These are phyloP conservation scores for Drosophila formosana DNA, from an alignment of 2,888 invertebrate genomes.

Conservation along the genomic window DNA sequence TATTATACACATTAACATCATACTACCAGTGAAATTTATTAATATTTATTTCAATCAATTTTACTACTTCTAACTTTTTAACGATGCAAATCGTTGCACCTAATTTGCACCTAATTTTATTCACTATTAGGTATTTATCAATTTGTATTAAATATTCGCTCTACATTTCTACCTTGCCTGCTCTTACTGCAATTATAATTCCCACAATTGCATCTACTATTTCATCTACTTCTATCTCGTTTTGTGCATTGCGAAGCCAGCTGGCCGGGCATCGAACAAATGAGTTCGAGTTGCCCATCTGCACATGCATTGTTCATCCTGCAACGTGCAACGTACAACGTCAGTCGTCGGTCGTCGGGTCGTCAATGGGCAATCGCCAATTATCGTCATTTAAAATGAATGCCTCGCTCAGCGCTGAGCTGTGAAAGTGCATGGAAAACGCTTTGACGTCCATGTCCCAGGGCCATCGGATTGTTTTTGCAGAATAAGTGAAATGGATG, in stretches of 20 bases:
- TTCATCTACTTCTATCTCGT: background rate
- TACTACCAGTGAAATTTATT: no score
- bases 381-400: constrained; percentile 62
- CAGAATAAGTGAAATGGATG: constrained; percentile 48
- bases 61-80: no score
- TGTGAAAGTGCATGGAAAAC: constrained; percentile 40
- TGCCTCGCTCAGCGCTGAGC: constrained; percentile 36
- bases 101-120: no score
- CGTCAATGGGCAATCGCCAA: constrained; percentile 41
- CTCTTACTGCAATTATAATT: background rate
- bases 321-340: background rate
- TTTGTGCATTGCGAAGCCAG: background rate
- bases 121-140: no score
- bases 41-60: no score
- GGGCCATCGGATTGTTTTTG: constrained; percentile 36
- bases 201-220: background rate
- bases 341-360: constrained; percentile 9
- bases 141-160: no score
- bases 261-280: background rate
- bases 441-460: constrained; percentile 16
- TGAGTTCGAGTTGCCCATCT: constrained; percentile 7
- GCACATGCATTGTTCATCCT: constrained; percentile 2
- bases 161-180: no score
- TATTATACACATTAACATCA: no score
- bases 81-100: no score